A percentile compares a stretch with the other conserved stretches of the same genome.
Evolutionary conservation across 2,113 vertebrate species (phyloP).

Genomic region (Heterocephalus glaber): DNA sequence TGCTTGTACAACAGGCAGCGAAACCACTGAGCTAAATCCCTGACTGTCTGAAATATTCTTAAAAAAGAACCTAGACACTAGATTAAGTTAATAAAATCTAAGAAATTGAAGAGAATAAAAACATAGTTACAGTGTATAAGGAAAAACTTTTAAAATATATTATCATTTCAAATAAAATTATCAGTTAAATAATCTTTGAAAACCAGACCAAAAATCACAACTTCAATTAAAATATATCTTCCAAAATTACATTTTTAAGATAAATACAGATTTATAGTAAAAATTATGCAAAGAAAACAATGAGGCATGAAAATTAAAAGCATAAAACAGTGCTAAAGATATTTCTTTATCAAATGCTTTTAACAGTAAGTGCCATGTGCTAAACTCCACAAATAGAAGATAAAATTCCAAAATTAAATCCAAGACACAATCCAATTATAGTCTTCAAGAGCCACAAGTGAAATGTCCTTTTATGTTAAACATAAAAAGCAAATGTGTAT

Average conservation of each 20-base stretch:
- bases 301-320: conserved; percentile 58
- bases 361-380: conserved; percentile 27
- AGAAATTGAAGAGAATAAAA: conserved; percentile 15
- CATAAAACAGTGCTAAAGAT: conserved; percentile 24
- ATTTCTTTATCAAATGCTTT: background rate
- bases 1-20: too few relatives aligned
- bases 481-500: conserved; percentile 39
- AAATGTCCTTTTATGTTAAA: conserved; percentile 45
- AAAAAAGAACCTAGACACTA: background rate
- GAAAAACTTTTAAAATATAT: conserved; percentile 35
- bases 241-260: conserved; percentile 44
- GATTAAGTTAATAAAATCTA: background rate
- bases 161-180: background rate
- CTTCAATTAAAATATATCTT: conserved; percentile 52
- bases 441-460: conserved; percentile 36
- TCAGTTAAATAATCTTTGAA: conserved; percentile 6
- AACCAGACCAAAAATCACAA: conserved; percentile 33
- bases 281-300: conserved; percentile 43
- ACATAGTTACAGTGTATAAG: background rate
- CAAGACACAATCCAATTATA: conserved; percentile 57
- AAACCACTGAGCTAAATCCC: too few relatives aligned
- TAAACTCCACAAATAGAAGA: conserved; percentile 48
- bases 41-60: conserved; percentile 33
- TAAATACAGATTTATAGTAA: background rate
- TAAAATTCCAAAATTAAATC: conserved; percentile 51